Evolutionary conservation across 2,888 invertebrate genomes (phyloP), one percentile per base, ranked within the genome.

Genomic region (Stenchaetothrips biformis): DNA sequence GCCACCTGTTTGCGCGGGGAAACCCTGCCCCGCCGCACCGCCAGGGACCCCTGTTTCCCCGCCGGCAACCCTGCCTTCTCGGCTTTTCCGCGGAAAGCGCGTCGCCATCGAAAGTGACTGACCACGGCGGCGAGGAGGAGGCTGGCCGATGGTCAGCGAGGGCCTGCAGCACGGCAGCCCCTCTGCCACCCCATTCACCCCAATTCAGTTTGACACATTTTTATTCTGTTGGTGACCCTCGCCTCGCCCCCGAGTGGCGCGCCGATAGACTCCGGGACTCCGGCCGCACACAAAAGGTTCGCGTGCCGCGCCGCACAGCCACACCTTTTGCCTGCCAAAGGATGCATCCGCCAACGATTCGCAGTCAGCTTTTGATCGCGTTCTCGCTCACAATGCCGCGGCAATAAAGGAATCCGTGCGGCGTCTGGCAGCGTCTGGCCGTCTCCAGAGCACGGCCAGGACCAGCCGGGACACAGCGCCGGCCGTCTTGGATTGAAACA

Each of bases 1-100:
- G 59, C 59, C 59, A 59, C 59, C 59, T 59, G 59, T 59, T 37
- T 59, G 59, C 59, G 13, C 59, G 59, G 59, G 59, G 59, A 53
- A 53, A 16, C 53, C 53, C 53, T 7, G 13, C 53, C 9, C 13
- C 53, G 53, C 53, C 13, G 16, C 13, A 7, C 53, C 53, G 16
- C 53, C 13, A 16, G 53, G 53, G 37, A 37, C 37, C 37, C 37
- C 37, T 4, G 37, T 37, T 37, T 37, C 37, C 37, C 37, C 37
- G 37, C 37, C 37, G 4, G 37, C 37, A 37, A 37, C 4, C 4
- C 1, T 37, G 37, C 37, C 37, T 4, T 37, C 37, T 4, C 37
- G 37, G 37, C 37, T 37, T 37, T 37, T 37, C 37, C 37, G 37
- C 4, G 37, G 37, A 37, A 37, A 37, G 37, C 37, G 37, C 37